Conservation (phyloP, 2,797 vertebrate genomes). For the Gallinago nigripennis region DNA sequence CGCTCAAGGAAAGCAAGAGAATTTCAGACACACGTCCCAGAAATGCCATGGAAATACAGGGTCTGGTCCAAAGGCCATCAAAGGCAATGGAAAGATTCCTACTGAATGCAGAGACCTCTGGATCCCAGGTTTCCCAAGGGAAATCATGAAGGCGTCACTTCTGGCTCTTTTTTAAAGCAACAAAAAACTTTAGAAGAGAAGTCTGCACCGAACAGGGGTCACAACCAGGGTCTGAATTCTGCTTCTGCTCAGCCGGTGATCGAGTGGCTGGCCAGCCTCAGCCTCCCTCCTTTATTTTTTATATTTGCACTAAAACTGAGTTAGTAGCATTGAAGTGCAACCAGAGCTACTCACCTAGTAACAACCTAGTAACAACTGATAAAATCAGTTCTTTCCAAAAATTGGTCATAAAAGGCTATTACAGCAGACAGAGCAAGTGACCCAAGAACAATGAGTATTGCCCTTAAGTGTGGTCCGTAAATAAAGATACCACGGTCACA, state of each 20-base stretch:
- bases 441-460: not conserved
- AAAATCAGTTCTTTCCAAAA: conserved; percentile 1
- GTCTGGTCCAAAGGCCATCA: conserved; percentile 50
- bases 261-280: not conserved
- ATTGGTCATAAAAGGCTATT: not conserved
- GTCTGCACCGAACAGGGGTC: not conserved
- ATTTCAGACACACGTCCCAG: conserved; percentile 2
- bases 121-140: conserved; percentile 28
- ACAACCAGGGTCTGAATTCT: not conserved
- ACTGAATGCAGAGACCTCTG: conserved; percentile 10
- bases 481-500: not conserved
- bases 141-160: not conserved
- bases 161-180: conserved; percentile 20
- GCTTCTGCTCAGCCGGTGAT: not conserved
- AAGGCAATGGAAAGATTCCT: conserved; percentile 50
- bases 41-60: conserved; percentile 31
- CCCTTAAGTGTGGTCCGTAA: not conserved
- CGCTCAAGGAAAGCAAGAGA: not conserved
- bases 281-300: not conserved
- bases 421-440: not conserved
- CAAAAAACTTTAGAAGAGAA: not conserved
- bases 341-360: not conserved
- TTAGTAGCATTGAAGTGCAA: not conserved
- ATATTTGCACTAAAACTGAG: not conserved
- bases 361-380: not conserved